A percentile compares a stretch with the other conserved stretches of the same genome.
phyloP scores from a whole-genome alignment of 1,140 invertebrate species.

The Drosophila eugracilis region DNA sequence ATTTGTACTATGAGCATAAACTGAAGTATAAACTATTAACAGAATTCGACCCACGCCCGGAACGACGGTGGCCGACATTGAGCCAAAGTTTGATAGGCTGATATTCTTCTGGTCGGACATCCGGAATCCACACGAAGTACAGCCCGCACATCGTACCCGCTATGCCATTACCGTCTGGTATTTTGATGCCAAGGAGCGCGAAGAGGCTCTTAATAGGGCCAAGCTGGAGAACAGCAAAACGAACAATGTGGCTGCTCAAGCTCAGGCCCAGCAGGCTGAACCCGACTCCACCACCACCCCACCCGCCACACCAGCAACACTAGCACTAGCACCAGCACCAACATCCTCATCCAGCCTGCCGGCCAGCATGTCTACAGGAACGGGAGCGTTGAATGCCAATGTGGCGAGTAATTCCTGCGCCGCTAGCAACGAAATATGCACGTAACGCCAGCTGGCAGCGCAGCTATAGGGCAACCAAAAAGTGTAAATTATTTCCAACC shows the following conservation, averaged over 20 bases:
- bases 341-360: constrained; percentile 37
- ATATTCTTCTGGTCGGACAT: constrained; percentile 99
- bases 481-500: constrained; percentile 56
- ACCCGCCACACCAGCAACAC: constrained; percentile 18
- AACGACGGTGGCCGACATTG: constrained; percentile 95
- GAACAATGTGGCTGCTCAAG: constrained; percentile 46
- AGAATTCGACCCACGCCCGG: constrained; percentile 95
- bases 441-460: constrained; percentile 57
- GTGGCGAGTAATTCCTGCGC: constrained; percentile 64
- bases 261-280: constrained; percentile 45
- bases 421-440: constrained; percentile 73
- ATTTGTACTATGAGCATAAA: background rate
- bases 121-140: constrained; percentile 98
- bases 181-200: constrained; percentile 94
- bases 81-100: constrained; percentile 96
- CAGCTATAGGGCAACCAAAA: constrained; percentile 48
- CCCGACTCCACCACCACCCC: constrained; percentile 63
- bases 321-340: constrained; percentile 1
- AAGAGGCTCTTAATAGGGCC: constrained; percentile 87
- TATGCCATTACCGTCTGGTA: constrained; percentile 99
- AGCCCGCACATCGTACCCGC: constrained; percentile 93
- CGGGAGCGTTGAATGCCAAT: constrained; percentile 64
- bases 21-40: background rate
- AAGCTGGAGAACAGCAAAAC: constrained; percentile 71
- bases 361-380: constrained; percentile 69